Conservation (phyloP, 2,888 invertebrate genomes). For the Temnothorax ravouxi region DNA sequence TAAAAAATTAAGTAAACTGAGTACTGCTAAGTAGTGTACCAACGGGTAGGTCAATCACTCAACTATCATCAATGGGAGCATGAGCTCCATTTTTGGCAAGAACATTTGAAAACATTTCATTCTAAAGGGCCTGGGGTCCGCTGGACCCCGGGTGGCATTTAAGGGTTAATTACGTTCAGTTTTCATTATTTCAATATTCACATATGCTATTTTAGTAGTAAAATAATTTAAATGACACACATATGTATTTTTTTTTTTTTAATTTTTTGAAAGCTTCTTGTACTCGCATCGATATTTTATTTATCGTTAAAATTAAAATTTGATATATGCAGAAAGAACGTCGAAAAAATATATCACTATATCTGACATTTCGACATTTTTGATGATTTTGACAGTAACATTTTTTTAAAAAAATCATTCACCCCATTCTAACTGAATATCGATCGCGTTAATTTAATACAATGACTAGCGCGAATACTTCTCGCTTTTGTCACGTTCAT, state of each 20-base stretch:
- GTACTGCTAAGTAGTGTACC: too few relatives aligned
- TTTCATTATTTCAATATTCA: not conserved
- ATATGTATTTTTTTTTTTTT: not conserved
- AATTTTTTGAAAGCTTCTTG: not conserved
- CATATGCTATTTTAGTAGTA: not conserved
- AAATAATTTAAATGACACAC: not conserved
- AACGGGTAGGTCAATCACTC: too few relatives aligned
- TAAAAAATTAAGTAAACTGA: too few relatives aligned
- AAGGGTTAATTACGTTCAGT: not conserved
- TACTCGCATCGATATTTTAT: not conserved
- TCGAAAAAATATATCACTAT: conserved; percentile 13
- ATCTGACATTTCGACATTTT: conserved; percentile 21
- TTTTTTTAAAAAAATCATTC: conserved; percentile 1
- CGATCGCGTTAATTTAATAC: not conserved
- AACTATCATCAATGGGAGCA: too few relatives aligned
- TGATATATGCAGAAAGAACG: not conserved
- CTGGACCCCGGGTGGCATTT: too few relatives aligned
- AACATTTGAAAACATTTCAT: too few relatives aligned
- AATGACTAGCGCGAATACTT: not conserved
- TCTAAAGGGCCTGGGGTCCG: too few relatives aligned
- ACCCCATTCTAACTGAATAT: not conserved
- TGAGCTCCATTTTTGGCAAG: too few relatives aligned
- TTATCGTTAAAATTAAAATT: conserved; percentile 8
- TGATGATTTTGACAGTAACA: conserved; percentile 4
- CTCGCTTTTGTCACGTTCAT: not conserved